Evolutionary conservation across 2,797 vertebrate genomes (phyloP).

Genomic region (Avahi laniger): DNA sequence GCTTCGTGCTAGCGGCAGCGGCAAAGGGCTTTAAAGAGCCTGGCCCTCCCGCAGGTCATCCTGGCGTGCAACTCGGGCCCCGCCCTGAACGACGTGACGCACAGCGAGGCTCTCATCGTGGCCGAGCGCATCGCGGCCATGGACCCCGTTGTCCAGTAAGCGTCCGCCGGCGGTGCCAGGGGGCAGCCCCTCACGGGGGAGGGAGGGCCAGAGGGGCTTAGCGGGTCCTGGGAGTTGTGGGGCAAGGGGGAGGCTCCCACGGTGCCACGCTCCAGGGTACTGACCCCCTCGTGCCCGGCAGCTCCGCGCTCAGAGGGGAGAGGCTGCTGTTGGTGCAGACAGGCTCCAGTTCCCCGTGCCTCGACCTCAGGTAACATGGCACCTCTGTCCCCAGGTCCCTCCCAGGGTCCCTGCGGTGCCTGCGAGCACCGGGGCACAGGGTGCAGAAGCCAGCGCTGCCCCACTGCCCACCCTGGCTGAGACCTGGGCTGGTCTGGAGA

Average conservation of each 20-base stretch:
- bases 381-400: too few species aligned
- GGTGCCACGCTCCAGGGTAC: fast-evolving
- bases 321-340: slow-evolving; percentile 93
- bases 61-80: slow-evolving; percentile 97
- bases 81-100: slow-evolving; percentile 97
- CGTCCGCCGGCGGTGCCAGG: not conserved
- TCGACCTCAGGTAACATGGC: slow-evolving; percentile 92
- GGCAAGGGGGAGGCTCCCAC: fast-evolving
- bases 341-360: slow-evolving; percentile 96
- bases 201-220: not conserved
- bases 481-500: not conserved
- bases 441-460: too few species aligned
- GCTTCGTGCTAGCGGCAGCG: fast-evolving
- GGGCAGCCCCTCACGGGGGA: fast-evolving
- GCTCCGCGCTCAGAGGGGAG: slow-evolving; percentile 90
- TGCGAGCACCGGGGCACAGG: fast-evolving
- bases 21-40: not conserved
- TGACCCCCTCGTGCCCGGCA: slow-evolving; percentile 66
- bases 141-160: slow-evolving; percentile 95
- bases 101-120: slow-evolving; percentile 94
- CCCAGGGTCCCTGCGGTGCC: not conserved
- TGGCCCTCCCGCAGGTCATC: slow-evolving; percentile 88
- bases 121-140: slow-evolving; percentile 94
- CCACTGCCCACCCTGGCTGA: not conserved
- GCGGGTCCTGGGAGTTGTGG: fast-evolving